Base-by-base conservation (phyloP, 1,140 invertebrate genomes). In the Stenopsyche tienmushanensis region DNA sequence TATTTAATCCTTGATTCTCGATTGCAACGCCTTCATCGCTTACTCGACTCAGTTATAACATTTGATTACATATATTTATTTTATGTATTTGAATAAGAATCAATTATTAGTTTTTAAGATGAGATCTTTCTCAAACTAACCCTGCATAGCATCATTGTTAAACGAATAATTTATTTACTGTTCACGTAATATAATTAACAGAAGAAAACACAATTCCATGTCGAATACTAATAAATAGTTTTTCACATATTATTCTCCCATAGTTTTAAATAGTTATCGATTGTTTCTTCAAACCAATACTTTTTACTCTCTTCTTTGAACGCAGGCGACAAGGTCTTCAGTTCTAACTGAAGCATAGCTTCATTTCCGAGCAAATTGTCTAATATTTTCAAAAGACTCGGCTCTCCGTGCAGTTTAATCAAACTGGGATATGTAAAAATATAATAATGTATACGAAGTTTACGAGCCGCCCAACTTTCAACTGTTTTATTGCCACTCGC, bases 191-290 rank as follows among this genome's bases (percentile, higher is more conserved):
- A 34, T 34, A 34, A 5, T 5, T 34, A 5, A 13, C 13, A 5
- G 29, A 7, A 34, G 5, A 34, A 34, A 34, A n/a, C n/a, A n/a
- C n/a, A n/a, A n/a, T n/a, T n/a, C 29, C 13, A 34, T 7, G 5
- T 34, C 13, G 29, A 34, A 34, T 34, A 34, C 5, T 7, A 7
- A 34, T 7, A 34, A 34, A 7, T 5, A 34, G 5, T 7, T 8
- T 65, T 76, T 87, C 84, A 87, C 87, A 90, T 88, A 72, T 94
- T 94, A 67, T 88, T 86, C 77, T 94, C 91, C 90, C 91, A 93
- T 41, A 93, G 79, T 81, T 92, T 91, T 73, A 92, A 84, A 78
- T 91, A 90, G 82, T 94, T 93, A 76, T 92, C 90, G 72, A 94
- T 84, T 41, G 92, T 89, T 80, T 93, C 90, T 62, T 89, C 84